These are phyloP conservation scores for Crax fasciolata DNA, from an alignment of 2,797 vertebrate genomes.

Conservation along the genomic window DNA sequence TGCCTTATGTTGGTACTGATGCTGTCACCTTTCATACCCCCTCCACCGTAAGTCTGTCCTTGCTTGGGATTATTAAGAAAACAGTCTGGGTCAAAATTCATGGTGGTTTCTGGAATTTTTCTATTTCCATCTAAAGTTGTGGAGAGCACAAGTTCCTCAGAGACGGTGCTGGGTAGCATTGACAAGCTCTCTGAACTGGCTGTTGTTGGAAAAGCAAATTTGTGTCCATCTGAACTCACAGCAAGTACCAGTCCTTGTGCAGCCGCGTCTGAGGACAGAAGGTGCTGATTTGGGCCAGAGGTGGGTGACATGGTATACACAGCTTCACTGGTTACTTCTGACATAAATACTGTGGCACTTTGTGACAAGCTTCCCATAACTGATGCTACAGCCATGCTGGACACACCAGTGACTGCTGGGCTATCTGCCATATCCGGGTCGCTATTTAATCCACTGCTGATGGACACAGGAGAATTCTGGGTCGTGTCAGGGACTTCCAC, in stretches of 20 bases:
- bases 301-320: conserved; percentile 98
- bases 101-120: conserved; percentile 95
- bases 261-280: conserved; percentile 92
- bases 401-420: conserved; percentile 94
- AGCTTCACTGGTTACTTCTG: conserved; percentile 95
- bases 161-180: conserved; percentile 93
- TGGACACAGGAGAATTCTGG: conserved; percentile 98
- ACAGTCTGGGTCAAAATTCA: conserved; percentile 99
- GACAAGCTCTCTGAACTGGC: conserved; percentile 90
- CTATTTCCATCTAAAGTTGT: conserved; percentile 93
- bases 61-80: conserved; percentile 99
- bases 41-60: conserved; percentile 98
- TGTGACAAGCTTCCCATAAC: conserved; percentile 97
- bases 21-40: conserved; percentile 92
- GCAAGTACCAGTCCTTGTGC: conserved; percentile 94
- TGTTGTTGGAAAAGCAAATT: conserved; percentile 94
- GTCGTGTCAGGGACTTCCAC: conserved; percentile 99
- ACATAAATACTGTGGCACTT: conserved; percentile 96
- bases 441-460: conserved; percentile 98
- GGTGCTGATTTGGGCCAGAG: conserved; percentile 92
- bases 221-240: conserved; percentile 95
- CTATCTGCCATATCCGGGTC: conserved; percentile 98
- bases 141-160: conserved; percentile 96
- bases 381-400: conserved; percentile 93
- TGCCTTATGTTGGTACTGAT: conserved; percentile 85